Evolutionary conservation across 1,140 invertebrate genomes (phyloP), one percentile per base, ranked within the genome.

Genomic region (Papilio polyxenes): DNA sequence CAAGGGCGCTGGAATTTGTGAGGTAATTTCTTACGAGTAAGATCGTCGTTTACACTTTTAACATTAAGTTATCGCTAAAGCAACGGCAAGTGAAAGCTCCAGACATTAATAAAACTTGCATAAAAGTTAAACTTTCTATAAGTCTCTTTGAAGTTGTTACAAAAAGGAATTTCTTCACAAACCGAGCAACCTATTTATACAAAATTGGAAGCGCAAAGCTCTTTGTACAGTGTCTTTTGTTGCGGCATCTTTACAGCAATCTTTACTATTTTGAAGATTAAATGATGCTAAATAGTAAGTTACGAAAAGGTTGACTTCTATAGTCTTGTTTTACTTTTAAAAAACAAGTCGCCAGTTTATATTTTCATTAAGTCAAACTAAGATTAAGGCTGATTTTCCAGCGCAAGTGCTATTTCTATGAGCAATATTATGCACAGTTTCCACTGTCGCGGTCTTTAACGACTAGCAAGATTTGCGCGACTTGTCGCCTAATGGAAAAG

Each of bases 111-210:
- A 72, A 17, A 72, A 72, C 31, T 40, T 72, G 65, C 31, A 72
- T 72, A 72, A 72, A 72, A 40, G 65, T 72, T 37, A 40, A 72
- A 72, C 65, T 72, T 72, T 37, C 65, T 17, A 37, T 23, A 69
- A 69, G 65, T 72, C 65, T 72, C 31, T 72, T 72, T 72, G 13
- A 72, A 72, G 23, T 65, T 65, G 31, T 72, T 72, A 72, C 65
- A 72, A 37, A 72, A 72, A 23, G 59, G n/a, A 23, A 20, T 37
- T 72, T 72, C 65, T 37, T 31, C 11, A 72, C 23, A 72, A 72
- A 72, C 31, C 65, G 13, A 31, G 23, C 31, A 72, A 72, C 13
- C 65, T 72, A 72, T 72, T 72, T 37, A 62, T 62, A 72, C 31
- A 72, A 69, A 72, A 72, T 40, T 40, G 31, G 13, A 15, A 72